Conservation (phyloP, 2,113 vertebrate genomes). For the Centropus bengalensis region DNA sequence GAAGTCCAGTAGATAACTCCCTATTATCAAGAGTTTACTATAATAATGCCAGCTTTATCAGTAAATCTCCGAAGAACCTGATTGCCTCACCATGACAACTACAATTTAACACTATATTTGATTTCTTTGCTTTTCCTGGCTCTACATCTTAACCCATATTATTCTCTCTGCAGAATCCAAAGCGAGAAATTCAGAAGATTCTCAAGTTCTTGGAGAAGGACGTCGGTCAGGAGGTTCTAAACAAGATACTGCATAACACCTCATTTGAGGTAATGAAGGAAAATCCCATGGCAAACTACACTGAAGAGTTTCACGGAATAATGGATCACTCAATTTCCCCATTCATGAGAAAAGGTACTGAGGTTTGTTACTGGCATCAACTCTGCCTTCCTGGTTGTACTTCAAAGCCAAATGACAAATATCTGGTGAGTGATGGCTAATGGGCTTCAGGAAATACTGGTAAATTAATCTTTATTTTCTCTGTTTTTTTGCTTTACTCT, state of each 20-base stretch:
- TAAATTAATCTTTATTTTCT: neutral
- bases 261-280: slow-evolving; percentile 74
- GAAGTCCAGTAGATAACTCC: neutral
- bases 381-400: neutral
- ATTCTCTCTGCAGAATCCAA: slow-evolving; percentile 61
- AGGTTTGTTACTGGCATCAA: neutral
- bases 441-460: neutral
- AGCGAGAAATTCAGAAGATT: slow-evolving; percentile 67
- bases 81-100: neutral
- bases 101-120: neutral
- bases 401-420: neutral
- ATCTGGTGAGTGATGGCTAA: neutral
- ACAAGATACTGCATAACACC: slow-evolving; percentile 60
- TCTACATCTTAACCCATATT: neutral
- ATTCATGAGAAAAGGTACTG: slow-evolving; percentile 77
- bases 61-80: neutral
- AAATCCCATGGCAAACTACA: slow-evolving; percentile 73
- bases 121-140: neutral
- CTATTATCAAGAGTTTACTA: neutral
- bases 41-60: neutral
- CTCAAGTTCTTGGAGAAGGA: slow-evolving; percentile 68
- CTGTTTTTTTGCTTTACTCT: neutral
- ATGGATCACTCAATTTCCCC: slow-evolving; percentile 56
- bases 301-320: slow-evolving; percentile 1
- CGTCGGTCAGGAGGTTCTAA: slow-evolving; percentile 13